Conservation (phyloP, 2,888 invertebrate genomes). For the Phortica magna region DNA sequence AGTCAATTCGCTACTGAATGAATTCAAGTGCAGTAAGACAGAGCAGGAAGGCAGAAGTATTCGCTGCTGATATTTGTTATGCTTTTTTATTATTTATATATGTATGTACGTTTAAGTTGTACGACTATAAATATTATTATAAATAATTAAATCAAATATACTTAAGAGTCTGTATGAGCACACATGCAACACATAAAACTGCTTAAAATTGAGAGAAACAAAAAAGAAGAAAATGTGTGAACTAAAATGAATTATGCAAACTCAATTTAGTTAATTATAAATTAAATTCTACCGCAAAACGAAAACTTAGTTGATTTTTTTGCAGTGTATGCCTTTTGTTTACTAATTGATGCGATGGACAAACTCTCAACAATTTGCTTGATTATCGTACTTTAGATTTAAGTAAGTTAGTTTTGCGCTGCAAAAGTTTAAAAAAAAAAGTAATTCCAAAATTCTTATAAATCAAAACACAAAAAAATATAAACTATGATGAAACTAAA, state of each 20-base stretch:
- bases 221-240: not conserved
- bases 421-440: not conserved
- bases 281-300: slow-evolving; percentile 17
- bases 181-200: not conserved
- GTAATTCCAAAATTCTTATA: not conserved
- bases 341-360: not conserved
- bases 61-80: slow-evolving; percentile 27
- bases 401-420: not conserved
- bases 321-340: slow-evolving; percentile 1
- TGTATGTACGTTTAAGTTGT: slow-evolving; percentile 11
- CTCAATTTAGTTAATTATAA: slow-evolving; percentile 32
- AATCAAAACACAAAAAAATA: not conserved
- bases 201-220: not conserved
- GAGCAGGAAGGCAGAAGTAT: not conserved
- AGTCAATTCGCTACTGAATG: slow-evolving; percentile 24
- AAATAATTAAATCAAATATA: not conserved
- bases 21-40: not conserved
- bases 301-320: slow-evolving; percentile 25
- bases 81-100: slow-evolving; percentile 24
- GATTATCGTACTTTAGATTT: not conserved
- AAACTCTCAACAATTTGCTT: not conserved
- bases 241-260: slow-evolving; percentile 31
- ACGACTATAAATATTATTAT: not conserved
- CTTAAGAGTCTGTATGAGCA: not conserved
- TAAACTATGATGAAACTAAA: no score